phyloP scores from a whole-genome alignment of 2,797 vertebrate genomes.

The Cercopithecus diana region DNA sequence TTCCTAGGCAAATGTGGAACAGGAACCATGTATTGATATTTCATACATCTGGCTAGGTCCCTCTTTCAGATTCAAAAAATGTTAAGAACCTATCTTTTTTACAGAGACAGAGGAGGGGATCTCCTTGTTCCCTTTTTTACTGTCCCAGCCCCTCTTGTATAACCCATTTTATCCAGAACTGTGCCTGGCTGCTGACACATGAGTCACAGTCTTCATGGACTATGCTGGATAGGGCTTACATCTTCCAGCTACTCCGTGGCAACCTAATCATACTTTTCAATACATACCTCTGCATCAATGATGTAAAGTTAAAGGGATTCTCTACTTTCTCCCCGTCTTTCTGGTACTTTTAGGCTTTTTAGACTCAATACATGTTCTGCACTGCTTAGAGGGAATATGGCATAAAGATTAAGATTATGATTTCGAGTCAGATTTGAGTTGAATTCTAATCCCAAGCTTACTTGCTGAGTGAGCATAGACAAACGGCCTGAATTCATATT shows the following conservation, averaged over 20 bases:
- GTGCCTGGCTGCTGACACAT: neutral
- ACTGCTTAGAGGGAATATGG: neutral
- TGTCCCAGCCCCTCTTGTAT: neutral
- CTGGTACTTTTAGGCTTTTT: neutral
- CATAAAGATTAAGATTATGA: conserved; percentile 18
- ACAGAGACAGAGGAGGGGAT: neutral
- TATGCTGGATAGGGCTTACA: neutral
- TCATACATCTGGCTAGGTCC: neutral
- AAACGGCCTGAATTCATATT: neutral
- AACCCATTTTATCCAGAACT: neutral
- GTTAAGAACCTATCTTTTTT: neutral
- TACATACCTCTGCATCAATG: neutral
- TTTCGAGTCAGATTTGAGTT: conserved; percentile 11
- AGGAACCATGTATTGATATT: neutral
- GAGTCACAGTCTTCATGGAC: neutral
- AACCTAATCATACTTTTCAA: neutral
- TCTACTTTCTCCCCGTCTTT: conserved; percentile 24
- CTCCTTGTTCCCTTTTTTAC: neutral
- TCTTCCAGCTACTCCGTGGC: neutral
- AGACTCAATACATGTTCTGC: neutral
- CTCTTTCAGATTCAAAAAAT: conserved; percentile 47
- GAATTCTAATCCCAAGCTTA: conserved; percentile 7
- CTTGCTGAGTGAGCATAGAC: neutral
- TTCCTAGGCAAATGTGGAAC: neutral
- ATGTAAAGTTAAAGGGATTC: neutral